These are phyloP conservation scores for Myotis lucifugus DNA, from an alignment of 2,113 vertebrate genomes.

Conservation along the genomic window DNA sequence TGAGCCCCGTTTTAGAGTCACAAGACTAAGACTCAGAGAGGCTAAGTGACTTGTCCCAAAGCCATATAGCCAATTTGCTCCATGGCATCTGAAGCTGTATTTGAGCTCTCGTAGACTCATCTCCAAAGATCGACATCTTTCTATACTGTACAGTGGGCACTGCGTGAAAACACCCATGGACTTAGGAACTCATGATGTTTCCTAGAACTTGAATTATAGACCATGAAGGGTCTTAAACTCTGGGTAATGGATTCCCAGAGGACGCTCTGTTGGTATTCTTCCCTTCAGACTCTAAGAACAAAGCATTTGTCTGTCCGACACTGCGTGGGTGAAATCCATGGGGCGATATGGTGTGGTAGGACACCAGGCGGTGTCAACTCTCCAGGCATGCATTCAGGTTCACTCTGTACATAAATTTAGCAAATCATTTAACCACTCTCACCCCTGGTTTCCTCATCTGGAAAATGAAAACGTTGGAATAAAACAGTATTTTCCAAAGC, in stretches of 20 bases:
- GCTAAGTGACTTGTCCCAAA: not conserved
- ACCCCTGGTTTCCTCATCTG: not conserved
- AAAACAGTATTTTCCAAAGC: slow-evolving; percentile 45
- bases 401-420: not conserved
- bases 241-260: not conserved
- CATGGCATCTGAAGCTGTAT: not conserved
- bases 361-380: not conserved
- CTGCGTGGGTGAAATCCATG: not conserved
- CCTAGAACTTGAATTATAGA: not conserved
- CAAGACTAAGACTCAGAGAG: not conserved
- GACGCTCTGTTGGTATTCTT: not conserved
- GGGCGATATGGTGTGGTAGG: not conserved
- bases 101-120: not conserved
- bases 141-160: not conserved
- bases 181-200: not conserved
- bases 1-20: not conserved
- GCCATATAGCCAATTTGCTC: not conserved
- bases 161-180: not conserved
- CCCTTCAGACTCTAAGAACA: not conserved
- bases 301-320: not conserved
- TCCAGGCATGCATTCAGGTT: not conserved
- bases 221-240: not conserved
- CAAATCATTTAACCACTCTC: not conserved
- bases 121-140: not conserved
- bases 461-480: slow-evolving; percentile 12